Base-by-base conservation (phyloP, 2,888 invertebrate genomes). In the Pyrgus malvae region DNA sequence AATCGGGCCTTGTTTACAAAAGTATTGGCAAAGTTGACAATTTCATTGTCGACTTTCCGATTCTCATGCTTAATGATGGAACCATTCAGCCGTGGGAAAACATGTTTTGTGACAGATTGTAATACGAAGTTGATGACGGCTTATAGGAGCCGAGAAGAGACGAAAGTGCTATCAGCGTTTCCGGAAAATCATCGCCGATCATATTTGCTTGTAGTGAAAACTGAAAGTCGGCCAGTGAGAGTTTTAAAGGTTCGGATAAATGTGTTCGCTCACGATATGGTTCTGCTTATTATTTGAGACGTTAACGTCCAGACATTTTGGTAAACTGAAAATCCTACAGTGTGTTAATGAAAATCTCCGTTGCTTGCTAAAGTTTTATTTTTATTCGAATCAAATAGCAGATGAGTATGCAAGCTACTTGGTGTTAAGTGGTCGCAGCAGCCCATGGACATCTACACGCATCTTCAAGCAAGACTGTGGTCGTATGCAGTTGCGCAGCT, bases 101-200 rank as follows among this genome's bases (percentile, higher is more conserved):
- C 37, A 16, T 44, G 51, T 51, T 51, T 51, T 51, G 50, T 51
- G 51, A 44, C 41, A 27, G 44, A 51, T 51, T 51, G 51, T 51
- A 44, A 51, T 51, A 51, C 7, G 7, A 37, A 44, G 44, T 37
- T 44, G 29, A 44, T 17, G 35, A 37, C 17, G 35, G 35, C 16
- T 37, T 40, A 31, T 19, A 29, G 38, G 27, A n/a, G 51, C 41
- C 3, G 3, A 17, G 35, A 16, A 19, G 14, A 25, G 44, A 51
- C 51, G 51, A 51, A 51, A 51, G 51, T 44, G 44, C 35, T 44
- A 41, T 44, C 44, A 35, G 51, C 11, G 19, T 44, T 51, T 51
- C 35, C 33, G 51, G 42, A 51, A 51, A 51, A 51, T 51, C 44
- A 44, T 33, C 49, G 11, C 16, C 27, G 23, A 14, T 23, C 21